These are phyloP conservation scores for Lepidochrysops patricia DNA, from an alignment of 2,888 invertebrate genomes.

Conservation along the genomic window DNA sequence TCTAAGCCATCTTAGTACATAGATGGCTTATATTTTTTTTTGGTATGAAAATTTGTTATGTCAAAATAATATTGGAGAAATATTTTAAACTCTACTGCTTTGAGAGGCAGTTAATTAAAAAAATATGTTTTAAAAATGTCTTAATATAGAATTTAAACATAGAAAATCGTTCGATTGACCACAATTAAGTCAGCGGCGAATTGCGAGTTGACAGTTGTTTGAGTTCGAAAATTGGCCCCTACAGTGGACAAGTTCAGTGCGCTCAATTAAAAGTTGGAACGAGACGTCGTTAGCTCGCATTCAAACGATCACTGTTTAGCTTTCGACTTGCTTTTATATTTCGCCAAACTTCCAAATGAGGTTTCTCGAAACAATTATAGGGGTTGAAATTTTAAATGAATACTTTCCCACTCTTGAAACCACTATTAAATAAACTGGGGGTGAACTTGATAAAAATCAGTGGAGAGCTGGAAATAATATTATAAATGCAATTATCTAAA, in stretches of 20 bases:
- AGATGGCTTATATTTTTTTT: too few species aligned
- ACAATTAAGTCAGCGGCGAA: conserved; percentile 14
- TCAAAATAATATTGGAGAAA: too few species aligned
- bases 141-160: background rate
- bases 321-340: conserved; percentile 1
- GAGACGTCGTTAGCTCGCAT: conserved; percentile 1
- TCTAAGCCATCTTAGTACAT: too few species aligned
- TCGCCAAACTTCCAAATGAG: background rate
- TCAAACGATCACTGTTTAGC: conserved; percentile 8
- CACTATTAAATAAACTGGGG: too few species aligned
- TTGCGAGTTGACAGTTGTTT: conserved; percentile 44
- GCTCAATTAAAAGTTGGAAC: conserved; percentile 59
- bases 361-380: background rate
- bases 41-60: too few species aligned
- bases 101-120: too few species aligned
- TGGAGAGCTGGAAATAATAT: too few species aligned
- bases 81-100: too few species aligned
- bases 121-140: too few species aligned
- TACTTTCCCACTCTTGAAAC: background rate
- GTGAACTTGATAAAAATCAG: too few species aligned
- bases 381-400: background rate
- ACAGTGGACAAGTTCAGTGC: conserved; percentile 41
- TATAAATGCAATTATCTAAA: too few species aligned
- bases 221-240: conserved; percentile 55
- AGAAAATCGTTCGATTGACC: background rate